Percentiles rank a stretch among this genome's conserved stretches.
Evolutionary conservation across 2,797 vertebrate genomes (phyloP).

Genomic region (Craterocephalus amniculus): DNA sequence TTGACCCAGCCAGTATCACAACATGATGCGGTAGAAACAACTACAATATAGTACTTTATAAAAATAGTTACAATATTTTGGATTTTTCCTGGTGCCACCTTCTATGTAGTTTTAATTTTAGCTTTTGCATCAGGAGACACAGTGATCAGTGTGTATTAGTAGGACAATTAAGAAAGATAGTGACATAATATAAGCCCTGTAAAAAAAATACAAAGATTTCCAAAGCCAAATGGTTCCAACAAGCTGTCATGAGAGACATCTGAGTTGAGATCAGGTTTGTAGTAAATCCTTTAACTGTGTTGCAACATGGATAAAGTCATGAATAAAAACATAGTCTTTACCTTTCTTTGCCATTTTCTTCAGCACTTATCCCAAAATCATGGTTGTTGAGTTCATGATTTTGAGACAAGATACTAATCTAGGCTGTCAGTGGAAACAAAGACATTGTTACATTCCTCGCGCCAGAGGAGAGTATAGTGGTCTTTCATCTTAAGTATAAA

Average conservation of each 20-base stretch:
- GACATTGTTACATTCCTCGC: constrained; percentile 44
- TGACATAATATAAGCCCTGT: too few species aligned
- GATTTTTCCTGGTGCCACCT: background rate
- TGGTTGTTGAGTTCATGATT: background rate
- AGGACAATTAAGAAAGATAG: too few species aligned
- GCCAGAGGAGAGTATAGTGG: constrained; percentile 36
- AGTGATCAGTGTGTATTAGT: background rate
- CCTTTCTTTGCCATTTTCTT: background rate
- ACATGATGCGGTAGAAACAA: background rate
- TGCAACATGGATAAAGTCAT: too few species aligned
- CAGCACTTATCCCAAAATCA: background rate
- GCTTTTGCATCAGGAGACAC: background rate
- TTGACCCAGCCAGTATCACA: background rate
- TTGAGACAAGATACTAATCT: background rate
- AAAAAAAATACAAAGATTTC: too few species aligned
- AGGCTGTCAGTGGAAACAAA: constrained; percentile 24
- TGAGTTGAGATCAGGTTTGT: background rate
- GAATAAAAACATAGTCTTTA: too few species aligned
- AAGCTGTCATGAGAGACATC: background rate
- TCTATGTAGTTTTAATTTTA: background rate
- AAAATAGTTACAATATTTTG: background rate
- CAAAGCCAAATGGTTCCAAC: background rate
- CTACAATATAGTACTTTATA: too few species aligned
- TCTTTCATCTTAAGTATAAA: constrained; percentile 69
- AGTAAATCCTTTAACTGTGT: too few species aligned